Evolutionary conservation across 2,888 invertebrate genomes (phyloP).

Genomic region (Andrena marginata): DNA sequence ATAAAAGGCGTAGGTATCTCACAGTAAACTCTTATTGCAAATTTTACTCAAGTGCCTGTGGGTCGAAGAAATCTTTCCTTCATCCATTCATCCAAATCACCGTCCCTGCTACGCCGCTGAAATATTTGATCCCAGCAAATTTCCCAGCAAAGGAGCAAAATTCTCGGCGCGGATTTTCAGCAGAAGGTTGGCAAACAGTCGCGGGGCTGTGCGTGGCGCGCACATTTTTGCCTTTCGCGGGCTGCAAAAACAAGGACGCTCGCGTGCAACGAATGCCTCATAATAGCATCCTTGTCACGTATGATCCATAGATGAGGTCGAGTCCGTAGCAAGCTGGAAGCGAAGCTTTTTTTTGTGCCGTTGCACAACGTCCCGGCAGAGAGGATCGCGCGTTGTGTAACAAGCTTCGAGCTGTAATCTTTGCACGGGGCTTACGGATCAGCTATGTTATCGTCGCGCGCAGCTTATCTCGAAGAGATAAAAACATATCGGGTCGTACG

Average conservation of each 20-base stretch:
- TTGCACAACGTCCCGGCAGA: background rate
- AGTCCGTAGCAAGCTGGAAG: slow-evolving; percentile 1
- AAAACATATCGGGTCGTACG: background rate
- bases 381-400: slow-evolving; percentile 27
- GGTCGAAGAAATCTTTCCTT: too few relatives aligned
- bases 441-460: background rate
- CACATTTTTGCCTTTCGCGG: background rate
- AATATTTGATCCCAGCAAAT: too few relatives aligned
- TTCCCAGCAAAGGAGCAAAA: background rate
- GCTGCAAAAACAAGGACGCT: background rate
- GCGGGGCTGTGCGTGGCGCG: background rate
- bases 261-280: slow-evolving; percentile 14
- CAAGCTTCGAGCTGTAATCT: slow-evolving; percentile 16
- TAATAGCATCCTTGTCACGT: slow-evolving; percentile 43
- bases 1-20: too few relatives aligned
- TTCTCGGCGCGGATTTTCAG: background rate
- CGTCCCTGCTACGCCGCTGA: too few relatives aligned
- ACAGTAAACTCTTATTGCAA: too few relatives aligned
- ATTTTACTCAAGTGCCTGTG: too few relatives aligned
- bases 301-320: slow-evolving; percentile 24
- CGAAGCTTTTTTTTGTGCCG: background rate
- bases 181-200: background rate
- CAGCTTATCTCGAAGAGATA: slow-evolving; percentile 23
- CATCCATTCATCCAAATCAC: too few relatives aligned
- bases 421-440: slow-evolving; percentile 1